phyloP scores from a whole-genome alignment of 2,113 vertebrate genomes.

The Saiga tatarica region DNA sequence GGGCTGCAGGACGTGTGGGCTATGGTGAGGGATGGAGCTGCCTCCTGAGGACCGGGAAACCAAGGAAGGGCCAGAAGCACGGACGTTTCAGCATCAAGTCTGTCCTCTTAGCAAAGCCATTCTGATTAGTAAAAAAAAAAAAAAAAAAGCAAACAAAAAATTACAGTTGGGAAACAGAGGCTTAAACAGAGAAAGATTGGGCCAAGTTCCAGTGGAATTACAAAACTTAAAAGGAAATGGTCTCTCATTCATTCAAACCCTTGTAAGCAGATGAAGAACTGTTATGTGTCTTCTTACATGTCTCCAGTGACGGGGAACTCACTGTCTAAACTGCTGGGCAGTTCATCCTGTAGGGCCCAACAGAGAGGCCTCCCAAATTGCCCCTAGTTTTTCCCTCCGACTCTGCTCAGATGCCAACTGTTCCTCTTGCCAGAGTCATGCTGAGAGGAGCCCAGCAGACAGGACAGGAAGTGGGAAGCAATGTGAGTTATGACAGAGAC shows the following conservation, averaged over 20 bases:
- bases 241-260: too few species aligned
- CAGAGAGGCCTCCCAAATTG: neutral
- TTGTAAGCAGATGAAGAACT: neutral
- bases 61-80: neutral
- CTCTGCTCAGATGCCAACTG: neutral
- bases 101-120: neutral
- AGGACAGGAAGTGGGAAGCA: neutral
- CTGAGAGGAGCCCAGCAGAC: neutral
- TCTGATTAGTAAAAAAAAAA: neutral
- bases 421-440: neutral
- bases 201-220: neutral
- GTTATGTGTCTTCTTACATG: neutral
- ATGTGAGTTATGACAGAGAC: neutral
- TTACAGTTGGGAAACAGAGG: neutral
- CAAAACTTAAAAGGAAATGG: neutral
- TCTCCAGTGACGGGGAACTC: neutral
- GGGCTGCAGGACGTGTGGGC: accelerated
- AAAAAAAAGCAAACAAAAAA: neutral
- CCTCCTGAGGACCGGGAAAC: neutral
- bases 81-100: neutral
- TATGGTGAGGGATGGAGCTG: neutral
- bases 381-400: neutral
- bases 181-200: neutral
- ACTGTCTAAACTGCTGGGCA: too few species aligned
- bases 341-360: neutral